Conservation (phyloP, 2,113 vertebrate genomes). For the Cyanoderma ruficeps region DNA sequence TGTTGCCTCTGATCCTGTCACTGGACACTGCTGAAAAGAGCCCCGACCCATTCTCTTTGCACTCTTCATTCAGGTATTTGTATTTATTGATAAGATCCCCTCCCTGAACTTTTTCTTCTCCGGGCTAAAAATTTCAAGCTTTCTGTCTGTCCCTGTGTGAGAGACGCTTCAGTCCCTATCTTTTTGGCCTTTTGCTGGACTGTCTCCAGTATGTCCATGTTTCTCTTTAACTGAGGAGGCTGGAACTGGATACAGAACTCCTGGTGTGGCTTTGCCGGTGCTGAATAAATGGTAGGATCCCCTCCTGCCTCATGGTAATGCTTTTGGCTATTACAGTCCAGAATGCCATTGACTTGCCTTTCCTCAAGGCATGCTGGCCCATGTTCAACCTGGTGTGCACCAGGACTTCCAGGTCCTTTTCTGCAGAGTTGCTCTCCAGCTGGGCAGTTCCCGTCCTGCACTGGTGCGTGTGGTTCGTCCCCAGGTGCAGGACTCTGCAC, state of each 20-base stretch:
- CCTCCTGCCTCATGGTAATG: not conserved
- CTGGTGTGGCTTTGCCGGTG: not conserved
- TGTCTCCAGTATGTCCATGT: not conserved
- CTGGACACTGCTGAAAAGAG: not conserved
- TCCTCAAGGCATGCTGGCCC: not conserved
- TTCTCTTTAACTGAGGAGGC: not conserved
- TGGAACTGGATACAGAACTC: not conserved
- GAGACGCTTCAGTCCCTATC: not conserved
- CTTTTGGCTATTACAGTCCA: not conserved
- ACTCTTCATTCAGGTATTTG: not conserved
- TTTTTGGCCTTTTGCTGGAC: not conserved
- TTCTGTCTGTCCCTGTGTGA: not conserved
- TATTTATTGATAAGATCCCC: not conserved
- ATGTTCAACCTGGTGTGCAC: not conserved
- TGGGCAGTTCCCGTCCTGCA: not conserved
- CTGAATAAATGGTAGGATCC: not conserved
- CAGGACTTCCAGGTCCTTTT: not conserved
- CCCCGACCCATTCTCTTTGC: not conserved
- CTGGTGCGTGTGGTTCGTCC: rapidly evolving
- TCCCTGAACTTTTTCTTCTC: not conserved
- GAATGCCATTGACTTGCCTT: not conserved
- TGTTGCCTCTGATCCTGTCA: not conserved
- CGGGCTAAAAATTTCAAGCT: not conserved
- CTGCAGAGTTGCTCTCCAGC: not conserved
- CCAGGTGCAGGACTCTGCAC: too few relatives aligned